Evolutionary conservation across 2,888 invertebrate genomes (phyloP).

Genomic region (Fissipunctia ypsillon): DNA sequence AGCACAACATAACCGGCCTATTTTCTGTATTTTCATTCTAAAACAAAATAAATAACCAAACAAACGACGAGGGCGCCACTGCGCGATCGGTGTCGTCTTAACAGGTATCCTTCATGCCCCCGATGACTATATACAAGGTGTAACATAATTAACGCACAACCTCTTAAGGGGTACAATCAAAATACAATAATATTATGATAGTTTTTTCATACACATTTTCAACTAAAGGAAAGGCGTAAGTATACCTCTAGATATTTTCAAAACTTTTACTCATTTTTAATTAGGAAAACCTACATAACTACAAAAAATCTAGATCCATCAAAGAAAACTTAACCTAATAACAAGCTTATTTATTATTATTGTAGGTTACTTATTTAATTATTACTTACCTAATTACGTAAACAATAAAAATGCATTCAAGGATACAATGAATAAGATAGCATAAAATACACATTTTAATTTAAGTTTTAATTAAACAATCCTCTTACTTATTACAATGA

Average conservation of each 20-base stretch:
- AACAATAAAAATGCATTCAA: not conserved
- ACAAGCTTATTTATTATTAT: not conserved
- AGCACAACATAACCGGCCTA: no score
- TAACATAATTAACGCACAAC: no score
- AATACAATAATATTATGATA: not conserved
- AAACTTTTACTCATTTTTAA: not conserved
- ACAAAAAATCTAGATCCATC: not conserved
- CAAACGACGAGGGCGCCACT: no score
- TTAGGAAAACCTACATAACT: not conserved
- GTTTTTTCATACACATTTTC: not conserved
- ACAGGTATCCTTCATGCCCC: no score
- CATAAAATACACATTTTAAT: not conserved
- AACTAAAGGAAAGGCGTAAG: not conserved
- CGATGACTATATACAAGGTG: no score
- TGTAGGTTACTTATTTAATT: no score
- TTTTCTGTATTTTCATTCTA: no score
- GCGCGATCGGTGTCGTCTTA: no score
- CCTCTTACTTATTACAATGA: not conserved
- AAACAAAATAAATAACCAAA: no score
- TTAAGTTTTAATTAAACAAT: not conserved
- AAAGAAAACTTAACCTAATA: constrained; percentile 1
- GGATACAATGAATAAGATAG: not conserved
- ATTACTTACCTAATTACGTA: not conserved
- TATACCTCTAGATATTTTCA: no score
- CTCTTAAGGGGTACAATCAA: no score